Evolutionary conservation across 2,797 vertebrate species (phyloP), one percentile per base, ranked within the genome.

Genomic region (Ceryle rudis): DNA sequence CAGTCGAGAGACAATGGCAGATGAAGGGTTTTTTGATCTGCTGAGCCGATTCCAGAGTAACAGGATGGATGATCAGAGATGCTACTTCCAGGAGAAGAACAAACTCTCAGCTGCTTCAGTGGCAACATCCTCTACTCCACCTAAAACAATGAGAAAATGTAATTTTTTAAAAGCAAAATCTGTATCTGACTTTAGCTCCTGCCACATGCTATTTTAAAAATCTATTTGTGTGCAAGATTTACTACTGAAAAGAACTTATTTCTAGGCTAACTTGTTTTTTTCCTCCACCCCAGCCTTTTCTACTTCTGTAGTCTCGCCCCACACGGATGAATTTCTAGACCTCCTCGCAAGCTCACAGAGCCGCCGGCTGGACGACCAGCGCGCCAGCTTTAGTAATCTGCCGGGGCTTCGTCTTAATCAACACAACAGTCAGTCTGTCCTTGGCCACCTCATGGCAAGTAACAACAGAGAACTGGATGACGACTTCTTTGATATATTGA

Each of bases 31-130:
- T 98, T 99, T 99, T 95, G 99, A 99, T 95, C 98, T 99, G 73
- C 97, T 99, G 85, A 99, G 99, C 92, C 98, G 99, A 60, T 99
- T 99, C 98, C 99, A 99, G 97, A 99, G 99, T 98, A 99, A 99
- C 96, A 98, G 99, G 71, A 99, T 99, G 99, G 99, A 99, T 26
- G 99, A 99, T 95, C 99, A 99, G 93, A 98, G 99, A 75, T 99
- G 99, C 85, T 98, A 97, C 71, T 98, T 99, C 77, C 98, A 99
- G 39, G 98, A 98, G 71, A 98, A 98, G 88, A 98, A 96, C 97
- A 94, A 96, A 55, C 71, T 97, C 31, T 88, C 98, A 6, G 66
- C 98, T 21, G 91, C 97, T 12, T 78, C 98, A 5, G 94, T 97
- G 1, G 91, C 97, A 16, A 75, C 97, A 64, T 93, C 98, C 16